A percentile compares a stretch with the other conserved stretches of the same genome.
Evolutionary conservation across 1,140 invertebrate genomes (phyloP).

Genomic region (Macrobrachium nipponense): DNA sequence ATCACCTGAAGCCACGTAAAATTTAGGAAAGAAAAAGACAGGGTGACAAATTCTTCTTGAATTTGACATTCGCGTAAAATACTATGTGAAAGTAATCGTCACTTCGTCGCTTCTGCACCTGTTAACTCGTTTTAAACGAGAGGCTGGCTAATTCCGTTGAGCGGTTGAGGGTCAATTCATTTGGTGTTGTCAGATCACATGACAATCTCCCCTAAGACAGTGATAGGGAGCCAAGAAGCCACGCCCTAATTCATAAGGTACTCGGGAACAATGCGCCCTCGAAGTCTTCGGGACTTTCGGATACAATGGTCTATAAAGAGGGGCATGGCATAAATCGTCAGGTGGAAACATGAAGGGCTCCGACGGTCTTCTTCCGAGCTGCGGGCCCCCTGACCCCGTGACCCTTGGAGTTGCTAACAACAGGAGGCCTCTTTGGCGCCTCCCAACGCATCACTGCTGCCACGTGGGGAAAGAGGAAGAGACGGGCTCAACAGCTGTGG

Average conservation of each 20-base stretch:
- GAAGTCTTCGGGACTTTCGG: conserved; percentile 37
- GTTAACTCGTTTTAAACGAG: too few species aligned
- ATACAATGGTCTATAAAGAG: conserved; percentile 59
- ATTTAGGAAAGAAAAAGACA: too few species aligned
- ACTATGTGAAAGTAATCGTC: too few species aligned
- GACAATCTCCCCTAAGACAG: not conserved
- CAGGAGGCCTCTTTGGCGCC: conserved; percentile 19
- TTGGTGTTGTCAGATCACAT: not conserved
- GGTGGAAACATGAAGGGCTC: conserved; percentile 32
- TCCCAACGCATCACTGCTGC: conserved; percentile 17
- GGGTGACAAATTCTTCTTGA: too few species aligned
- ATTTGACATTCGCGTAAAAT: too few species aligned
- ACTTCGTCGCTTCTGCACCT: too few species aligned
- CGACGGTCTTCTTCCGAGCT: conserved; percentile 38
- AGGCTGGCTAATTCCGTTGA: too few species aligned
- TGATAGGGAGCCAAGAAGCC: not conserved
- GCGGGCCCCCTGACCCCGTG: conserved; percentile 44
- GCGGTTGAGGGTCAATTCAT: too few species aligned
- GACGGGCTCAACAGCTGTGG: conserved; percentile 35
- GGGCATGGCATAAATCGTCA: conserved; percentile 48
- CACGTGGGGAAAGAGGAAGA: conserved; percentile 14
- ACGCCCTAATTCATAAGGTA: conserved; percentile 47
- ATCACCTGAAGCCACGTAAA: too few species aligned
- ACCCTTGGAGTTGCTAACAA: conserved; percentile 33
- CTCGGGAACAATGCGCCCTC: conserved; percentile 43